Base-by-base conservation (phyloP, 1,140 invertebrate species). In the Meteorus sp. region DNA sequence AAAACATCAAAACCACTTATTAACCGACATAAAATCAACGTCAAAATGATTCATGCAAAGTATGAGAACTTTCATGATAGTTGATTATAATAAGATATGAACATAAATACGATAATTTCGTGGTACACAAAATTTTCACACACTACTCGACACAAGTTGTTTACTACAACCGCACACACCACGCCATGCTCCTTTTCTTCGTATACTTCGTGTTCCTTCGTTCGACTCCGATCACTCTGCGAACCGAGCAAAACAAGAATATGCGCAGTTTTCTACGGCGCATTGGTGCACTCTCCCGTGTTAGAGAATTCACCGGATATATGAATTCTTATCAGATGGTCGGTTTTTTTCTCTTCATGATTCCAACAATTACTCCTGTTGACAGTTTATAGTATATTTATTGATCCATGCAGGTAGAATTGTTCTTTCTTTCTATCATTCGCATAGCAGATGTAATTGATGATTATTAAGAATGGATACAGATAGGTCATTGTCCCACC, bases 91-190 rank as follows among this genome's bases (percentile, higher is more conserved):
- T 39, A 5, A 13, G 35, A 4, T 8, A n/a, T 39, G 3, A n/a
- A 39, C 35, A 39, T 39, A 39, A 39, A 39, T 39, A 39, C 48
- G 50, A 47, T 27, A 47, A 58, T 56, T 58, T 25, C 19, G 54
- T 62, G 60, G 56, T 43, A 63, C 57, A 60, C 60, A 61, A 55
- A 67, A 57, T 63, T 63, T 59, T 60, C 63, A 71, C 68, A 67
- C 68, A 71, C 70, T 66, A 64, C 65, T 66, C 71, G 68, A 71
- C 72, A 75, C 72, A 74, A 78, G 61, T 77, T 78, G 74, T 78
- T 78, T 78, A 78, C 75, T 74, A 77, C n/a, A 74, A 76, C 75
- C 44, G 20, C n/a, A n/a, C 44, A 35, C 57, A 69, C 70, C 71
- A 68, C 69, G 73, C 71, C 74, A 74, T 75, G 67, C 72, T 66